Percentiles rank a stretch among this genome's conserved stretches.
Evolutionary conservation across 2,888 invertebrate species (phyloP).

Genomic region (Fragum sueziense): DNA sequence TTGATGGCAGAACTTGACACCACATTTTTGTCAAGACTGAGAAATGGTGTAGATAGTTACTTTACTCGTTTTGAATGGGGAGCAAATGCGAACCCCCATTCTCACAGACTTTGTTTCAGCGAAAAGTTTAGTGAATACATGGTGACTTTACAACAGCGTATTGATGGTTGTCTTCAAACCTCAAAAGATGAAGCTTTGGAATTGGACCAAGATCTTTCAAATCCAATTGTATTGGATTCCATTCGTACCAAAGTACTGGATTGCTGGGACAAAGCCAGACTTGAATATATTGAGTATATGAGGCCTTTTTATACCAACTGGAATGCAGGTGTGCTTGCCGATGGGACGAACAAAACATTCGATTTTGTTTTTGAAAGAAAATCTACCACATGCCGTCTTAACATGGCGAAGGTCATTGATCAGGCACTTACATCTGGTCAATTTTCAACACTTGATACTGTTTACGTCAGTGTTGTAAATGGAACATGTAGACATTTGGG

Average conservation of each 20-base stretch:
- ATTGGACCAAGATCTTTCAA: background rate
- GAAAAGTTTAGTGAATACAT: background rate
- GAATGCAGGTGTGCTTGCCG: background rate
- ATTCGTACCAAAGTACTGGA: background rate
- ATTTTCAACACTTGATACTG: too few species aligned
- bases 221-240: background rate
- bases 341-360: background rate
- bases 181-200: background rate
- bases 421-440: too few species aligned
- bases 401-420: too few species aligned
- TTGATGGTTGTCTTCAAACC: background rate
- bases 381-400: background rate
- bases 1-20: background rate
- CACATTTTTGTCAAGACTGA: background rate
- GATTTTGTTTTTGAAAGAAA: constrained; percentile 3
- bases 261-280: too few species aligned
- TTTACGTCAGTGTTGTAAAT: too few species aligned
- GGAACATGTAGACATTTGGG: too few species aligned
- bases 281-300: background rate
- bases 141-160: background rate
- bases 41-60: background rate
- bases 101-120: background rate
- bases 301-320: too few species aligned
- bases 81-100: background rate
- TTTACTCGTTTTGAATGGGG: constrained; percentile 9